These are phyloP conservation scores for Amblyteles armatorius DNA, from an alignment of 2,888 invertebrate genomes.

Conservation along the genomic window DNA sequence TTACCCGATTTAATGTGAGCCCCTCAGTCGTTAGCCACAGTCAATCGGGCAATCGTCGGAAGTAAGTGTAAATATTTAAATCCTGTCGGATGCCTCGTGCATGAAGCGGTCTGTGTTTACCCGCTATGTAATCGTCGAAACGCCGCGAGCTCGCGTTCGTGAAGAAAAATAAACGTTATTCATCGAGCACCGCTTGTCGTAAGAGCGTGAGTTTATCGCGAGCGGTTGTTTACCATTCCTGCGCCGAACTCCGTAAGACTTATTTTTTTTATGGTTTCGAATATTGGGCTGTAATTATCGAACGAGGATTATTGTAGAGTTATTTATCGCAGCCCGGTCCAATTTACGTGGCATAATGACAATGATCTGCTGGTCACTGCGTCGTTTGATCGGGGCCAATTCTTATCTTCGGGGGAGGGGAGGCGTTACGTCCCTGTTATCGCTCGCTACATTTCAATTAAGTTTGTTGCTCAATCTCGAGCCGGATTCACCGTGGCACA, in stretches of 20 bases:
- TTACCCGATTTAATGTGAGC: not conserved
- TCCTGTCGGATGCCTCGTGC: not conserved
- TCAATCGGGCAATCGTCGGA: not conserved
- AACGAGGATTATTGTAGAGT: not conserved
- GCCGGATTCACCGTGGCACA: not conserved
- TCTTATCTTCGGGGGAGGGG: constrained; percentile 11
- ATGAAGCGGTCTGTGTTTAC: not conserved
- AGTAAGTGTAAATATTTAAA: not conserved
- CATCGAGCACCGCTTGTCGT: not conserved
- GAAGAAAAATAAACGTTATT: not conserved
- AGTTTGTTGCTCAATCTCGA: not conserved
- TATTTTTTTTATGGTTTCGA: not conserved
- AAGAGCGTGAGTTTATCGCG: not conserved
- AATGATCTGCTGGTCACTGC: not conserved
- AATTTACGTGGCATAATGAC: not conserved
- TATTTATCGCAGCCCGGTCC: not conserved
- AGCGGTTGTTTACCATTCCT: not conserved
- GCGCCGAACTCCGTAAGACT: not conserved
- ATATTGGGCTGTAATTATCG: not conserved
- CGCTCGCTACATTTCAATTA: not conserved
- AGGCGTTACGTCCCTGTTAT: not conserved
- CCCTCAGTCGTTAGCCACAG: not conserved
- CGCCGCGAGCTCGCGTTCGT: not conserved
- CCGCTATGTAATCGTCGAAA: not conserved
- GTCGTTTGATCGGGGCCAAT: not conserved